Base-by-base conservation (phyloP, 2,797 vertebrate genomes). In the Chrysocyon brachyurus region DNA sequence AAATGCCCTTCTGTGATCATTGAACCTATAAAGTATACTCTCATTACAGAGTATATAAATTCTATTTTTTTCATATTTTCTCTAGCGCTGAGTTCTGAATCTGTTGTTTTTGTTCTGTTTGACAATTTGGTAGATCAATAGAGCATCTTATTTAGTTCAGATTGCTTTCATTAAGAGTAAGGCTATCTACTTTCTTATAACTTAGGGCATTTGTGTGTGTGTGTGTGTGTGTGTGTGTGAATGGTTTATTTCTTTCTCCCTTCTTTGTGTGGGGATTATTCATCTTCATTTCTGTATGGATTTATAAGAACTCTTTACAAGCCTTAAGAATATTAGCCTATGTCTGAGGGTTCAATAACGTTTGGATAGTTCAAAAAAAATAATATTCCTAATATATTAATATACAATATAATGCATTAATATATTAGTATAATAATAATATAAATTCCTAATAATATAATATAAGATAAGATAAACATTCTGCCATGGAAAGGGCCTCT, bases 161-260 rank as follows among this genome's bases (percentile, higher is more conserved):
- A 36, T 66, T 77, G 21, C 17, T 83, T 95, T 95, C 19, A 70
- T 91, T 57, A 81, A 90, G 56, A 87, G 16, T 36, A 49, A 87
- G 78, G 49, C 10, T 90, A 59, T 59, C 57, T 91, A 31, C 24
- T 40, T 86, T 56, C 56, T 93, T 54, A 87, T 15, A 46, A 40
- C 75, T 28, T 77, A 49, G 24, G 77, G 21, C 33, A 46, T n/a
- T 70, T 61, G n/a, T 33, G 8, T 61, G n/a, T 33, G 8, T 46
- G 40, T 46, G 40, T 40, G 40, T 40, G 40, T 40, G 40, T 46
- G 40, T 46, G 40, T 46, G 40, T 54, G n/a, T 33, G 8, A 75
- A 54, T 40, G 36, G 28, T 14, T 59, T 57, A 36, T 87, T 84
- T 90, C 57, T 73, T 86, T 83, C 36, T 68, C 33, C 54, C 61